Evolutionary conservation across 2,797 vertebrate genomes (phyloP), one percentile per base, ranked within the genome.

Genomic region (Neoniphon sammara): DNA sequence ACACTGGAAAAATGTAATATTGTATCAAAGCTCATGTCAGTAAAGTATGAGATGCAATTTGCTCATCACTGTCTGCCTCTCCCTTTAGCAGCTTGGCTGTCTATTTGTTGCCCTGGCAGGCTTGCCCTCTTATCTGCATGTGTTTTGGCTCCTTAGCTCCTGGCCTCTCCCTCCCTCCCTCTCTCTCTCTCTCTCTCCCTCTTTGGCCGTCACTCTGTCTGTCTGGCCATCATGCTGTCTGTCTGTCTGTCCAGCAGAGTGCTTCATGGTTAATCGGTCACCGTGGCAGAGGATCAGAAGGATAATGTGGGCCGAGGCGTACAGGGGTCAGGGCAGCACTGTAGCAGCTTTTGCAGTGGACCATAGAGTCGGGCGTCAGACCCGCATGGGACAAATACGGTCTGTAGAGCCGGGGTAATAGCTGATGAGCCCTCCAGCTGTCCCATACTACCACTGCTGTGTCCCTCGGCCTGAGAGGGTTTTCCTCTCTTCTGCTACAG

Each of bases 191-290:
- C 27, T 76, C 73, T 80, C 74, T 73, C 12, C n/a, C 70, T 78
- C 31, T 76, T 78, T 89, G 86, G 82, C 88, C 77, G 65, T 53
- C 23, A 5, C 20, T 63, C 39, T 61, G n/a, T 49, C 4, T 63
- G 3, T 63, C 20, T n/a, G 20, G 44, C 42, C 27, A 20, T 63
- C 34, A 23, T 36, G 31, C 66, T 61, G 70, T 84, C 82, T 61
- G 67, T 66, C 21, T 25, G 23, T 39, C 73, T 73, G 82, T 80
- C 77, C 79, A 85, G 83, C 76, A 59, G 20, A 86, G 62, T 44
- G 36, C 70, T 54, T 87, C 71, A 73, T 66, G 76, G 81, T 61
- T 81, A 85, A 90, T 90, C 65, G 17, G 83, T 85, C 85, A 82
- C 66, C 66, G 66, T 87, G 87, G 85, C 88, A 62, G 53, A 27